Conservation (phyloP, 2,888 invertebrate species). For the Drosophila suboccidentalis region DNA sequence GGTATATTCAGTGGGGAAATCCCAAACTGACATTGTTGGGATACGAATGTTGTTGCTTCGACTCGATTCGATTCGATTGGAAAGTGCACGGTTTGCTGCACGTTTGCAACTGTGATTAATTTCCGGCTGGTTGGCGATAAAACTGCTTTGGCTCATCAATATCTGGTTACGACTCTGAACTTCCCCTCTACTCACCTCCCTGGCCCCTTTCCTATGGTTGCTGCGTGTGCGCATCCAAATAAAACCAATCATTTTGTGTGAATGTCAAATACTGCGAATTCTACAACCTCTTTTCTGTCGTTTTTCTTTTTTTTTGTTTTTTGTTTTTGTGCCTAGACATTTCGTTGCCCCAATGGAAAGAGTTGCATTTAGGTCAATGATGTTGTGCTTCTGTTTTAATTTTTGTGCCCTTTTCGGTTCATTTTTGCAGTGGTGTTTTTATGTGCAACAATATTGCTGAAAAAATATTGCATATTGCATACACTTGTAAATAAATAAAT, state of each 20-base stretch:
- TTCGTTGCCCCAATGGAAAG: constrained; percentile 37
- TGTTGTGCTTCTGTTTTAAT: constrained; percentile 57
- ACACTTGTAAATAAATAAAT: constrained; percentile 53
- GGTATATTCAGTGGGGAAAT: constrained; percentile 7
- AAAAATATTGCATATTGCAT: constrained; percentile 55
- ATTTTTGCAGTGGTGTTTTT: constrained; percentile 7
- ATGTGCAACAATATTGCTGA: constrained; percentile 44
- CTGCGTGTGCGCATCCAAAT: constrained; percentile 62
- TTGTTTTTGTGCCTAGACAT: constrained; percentile 7
- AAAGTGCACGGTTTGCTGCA: constrained; percentile 51
- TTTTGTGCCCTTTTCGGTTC: constrained; percentile 18
- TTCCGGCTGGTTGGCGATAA: constrained; percentile 69
- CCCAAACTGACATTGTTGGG: constrained; percentile 8
- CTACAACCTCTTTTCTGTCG: constrained; percentile 18
- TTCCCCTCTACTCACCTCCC: background rate
- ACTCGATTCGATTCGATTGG: background rate
- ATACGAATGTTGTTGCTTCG: constrained; percentile 7
- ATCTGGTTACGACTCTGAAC: constrained; percentile 55
- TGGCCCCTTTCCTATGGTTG: constrained; percentile 1
- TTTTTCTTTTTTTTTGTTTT: background rate
- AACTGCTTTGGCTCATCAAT: constrained; percentile 68
- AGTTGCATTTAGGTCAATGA: constrained; percentile 63
- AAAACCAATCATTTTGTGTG: constrained; percentile 64
- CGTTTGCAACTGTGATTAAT: constrained; percentile 63
- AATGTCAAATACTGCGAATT: constrained; percentile 58